These are phyloP conservation scores for Myiotriccus ornatus DNA, from an alignment of 2,797 vertebrate species.

Conservation along the genomic window DNA sequence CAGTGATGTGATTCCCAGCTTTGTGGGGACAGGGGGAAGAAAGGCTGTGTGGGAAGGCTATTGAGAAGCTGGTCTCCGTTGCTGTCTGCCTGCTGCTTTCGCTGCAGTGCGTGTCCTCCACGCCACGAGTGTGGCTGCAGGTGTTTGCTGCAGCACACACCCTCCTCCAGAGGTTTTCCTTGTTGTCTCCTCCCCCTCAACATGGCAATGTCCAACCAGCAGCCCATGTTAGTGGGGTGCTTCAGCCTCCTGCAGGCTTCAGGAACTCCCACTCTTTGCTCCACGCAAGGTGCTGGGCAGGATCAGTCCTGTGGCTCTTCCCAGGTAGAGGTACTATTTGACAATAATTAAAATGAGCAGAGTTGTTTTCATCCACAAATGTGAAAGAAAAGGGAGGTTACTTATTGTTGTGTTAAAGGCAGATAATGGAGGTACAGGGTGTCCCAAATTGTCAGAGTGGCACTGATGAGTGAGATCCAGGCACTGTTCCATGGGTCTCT, in stretches of 20 bases:
- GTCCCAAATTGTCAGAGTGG: neutral
- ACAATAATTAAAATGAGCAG: neutral
- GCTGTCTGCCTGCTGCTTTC: neutral
- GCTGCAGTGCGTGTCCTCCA: accelerated
- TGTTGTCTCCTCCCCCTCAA: neutral
- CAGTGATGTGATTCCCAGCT: neutral
- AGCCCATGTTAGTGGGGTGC: neutral
- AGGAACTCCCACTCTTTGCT: neutral
- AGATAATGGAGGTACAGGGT: neutral
- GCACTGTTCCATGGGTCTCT: neutral
- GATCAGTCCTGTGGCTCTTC: neutral
- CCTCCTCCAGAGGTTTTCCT: neutral
- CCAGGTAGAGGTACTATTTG: neutral
- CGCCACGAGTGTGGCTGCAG: neutral
- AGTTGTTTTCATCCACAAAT: neutral
- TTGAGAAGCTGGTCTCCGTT: neutral
- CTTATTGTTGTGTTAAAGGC: neutral
- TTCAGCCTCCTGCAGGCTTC: neutral
- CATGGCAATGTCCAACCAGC: neutral
- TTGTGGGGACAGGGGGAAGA: neutral
- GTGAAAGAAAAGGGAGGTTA: neutral
- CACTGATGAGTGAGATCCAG: neutral
- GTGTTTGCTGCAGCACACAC: accelerated
- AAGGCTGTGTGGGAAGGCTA: accelerated
- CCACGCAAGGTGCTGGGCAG: accelerated